Conservation (phyloP, 2,797 vertebrate species). For the Epinephelus malabaricus region DNA sequence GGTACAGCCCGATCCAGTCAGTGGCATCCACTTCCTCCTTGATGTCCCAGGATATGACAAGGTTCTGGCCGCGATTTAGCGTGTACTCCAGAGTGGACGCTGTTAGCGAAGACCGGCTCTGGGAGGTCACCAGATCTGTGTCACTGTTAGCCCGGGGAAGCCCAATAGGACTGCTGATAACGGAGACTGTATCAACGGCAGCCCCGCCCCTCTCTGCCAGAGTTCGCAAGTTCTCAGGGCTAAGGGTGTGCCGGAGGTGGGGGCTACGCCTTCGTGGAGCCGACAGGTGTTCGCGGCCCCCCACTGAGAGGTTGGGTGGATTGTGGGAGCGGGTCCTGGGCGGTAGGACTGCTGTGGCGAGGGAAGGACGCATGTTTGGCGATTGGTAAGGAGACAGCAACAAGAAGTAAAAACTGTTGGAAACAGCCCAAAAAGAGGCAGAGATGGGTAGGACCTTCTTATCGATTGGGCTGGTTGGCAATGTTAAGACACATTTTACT, state of each 20-base stretch:
- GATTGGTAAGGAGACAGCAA: constrained; percentile 11
- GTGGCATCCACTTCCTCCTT: constrained; percentile 99
- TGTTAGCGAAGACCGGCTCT: constrained; percentile 95
- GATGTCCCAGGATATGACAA: constrained; percentile 99
- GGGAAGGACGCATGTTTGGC: constrained; percentile 85
- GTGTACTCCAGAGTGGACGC: constrained; percentile 96
- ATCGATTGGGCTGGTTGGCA: background rate
- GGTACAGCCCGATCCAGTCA: constrained; percentile 98
- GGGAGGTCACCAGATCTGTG: constrained; percentile 95
- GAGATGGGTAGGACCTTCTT: constrained; percentile 17
- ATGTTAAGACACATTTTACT: constrained; percentile 1
- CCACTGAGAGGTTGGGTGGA: constrained; percentile 86
- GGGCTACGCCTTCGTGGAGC: constrained; percentile 92
- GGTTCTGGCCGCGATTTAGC: constrained; percentile 93
- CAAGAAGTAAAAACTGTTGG: background rate
- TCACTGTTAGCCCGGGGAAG: constrained; percentile 96
- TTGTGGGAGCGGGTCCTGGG: constrained; percentile 85
- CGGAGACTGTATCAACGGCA: constrained; percentile 50
- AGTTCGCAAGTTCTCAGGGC: constrained; percentile 96
- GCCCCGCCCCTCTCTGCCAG: constrained; percentile 88
- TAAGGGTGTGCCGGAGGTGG: constrained; percentile 94
- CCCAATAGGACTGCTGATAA: constrained; percentile 80
- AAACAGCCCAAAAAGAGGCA: constrained; percentile 1
- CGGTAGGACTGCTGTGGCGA: constrained; percentile 85
- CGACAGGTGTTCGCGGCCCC: constrained; percentile 84